Evolutionary conservation across 2,888 invertebrate species (phyloP).

Genomic region (Apotomis turbidana): DNA sequence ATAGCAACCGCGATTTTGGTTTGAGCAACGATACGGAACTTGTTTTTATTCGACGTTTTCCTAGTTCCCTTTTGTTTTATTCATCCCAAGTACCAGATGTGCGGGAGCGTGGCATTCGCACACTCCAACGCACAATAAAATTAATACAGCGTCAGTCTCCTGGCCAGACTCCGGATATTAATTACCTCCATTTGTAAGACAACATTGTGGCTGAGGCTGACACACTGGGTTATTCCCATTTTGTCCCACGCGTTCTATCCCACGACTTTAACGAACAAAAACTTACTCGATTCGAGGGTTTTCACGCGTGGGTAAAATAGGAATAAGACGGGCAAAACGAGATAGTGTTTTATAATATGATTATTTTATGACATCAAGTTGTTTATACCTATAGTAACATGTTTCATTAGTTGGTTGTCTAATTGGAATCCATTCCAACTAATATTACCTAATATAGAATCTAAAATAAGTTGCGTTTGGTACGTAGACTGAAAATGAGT

Average conservation of each 20-base stretch:
- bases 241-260: constrained; percentile 31
- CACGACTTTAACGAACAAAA: constrained; percentile 28
- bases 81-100: constrained; percentile 39
- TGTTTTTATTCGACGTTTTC: constrained; percentile 52
- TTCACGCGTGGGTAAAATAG: constrained; percentile 20
- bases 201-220: constrained; percentile 38
- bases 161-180: constrained; percentile 43
- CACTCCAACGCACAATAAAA: constrained; percentile 33
- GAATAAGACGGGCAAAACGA: constrained; percentile 19
- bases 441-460: not conserved
- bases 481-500: not conserved
- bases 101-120: constrained; percentile 36
- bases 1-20: constrained; percentile 45
- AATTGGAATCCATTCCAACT: not conserved
- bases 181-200: constrained; percentile 43
- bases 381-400: not conserved
- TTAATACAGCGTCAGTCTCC: constrained; percentile 36
- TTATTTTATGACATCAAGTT: not conserved
- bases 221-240: constrained; percentile 34
- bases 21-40: constrained; percentile 47
- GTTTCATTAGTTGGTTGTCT: not conserved
- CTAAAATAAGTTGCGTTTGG: not conserved
- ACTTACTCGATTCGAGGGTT: constrained; percentile 14
- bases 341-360: constrained; percentile 2
- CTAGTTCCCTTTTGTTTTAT: constrained; percentile 49